phyloP scores from a whole-genome alignment of 2,888 invertebrate species.

The Anticlea derivata region DNA sequence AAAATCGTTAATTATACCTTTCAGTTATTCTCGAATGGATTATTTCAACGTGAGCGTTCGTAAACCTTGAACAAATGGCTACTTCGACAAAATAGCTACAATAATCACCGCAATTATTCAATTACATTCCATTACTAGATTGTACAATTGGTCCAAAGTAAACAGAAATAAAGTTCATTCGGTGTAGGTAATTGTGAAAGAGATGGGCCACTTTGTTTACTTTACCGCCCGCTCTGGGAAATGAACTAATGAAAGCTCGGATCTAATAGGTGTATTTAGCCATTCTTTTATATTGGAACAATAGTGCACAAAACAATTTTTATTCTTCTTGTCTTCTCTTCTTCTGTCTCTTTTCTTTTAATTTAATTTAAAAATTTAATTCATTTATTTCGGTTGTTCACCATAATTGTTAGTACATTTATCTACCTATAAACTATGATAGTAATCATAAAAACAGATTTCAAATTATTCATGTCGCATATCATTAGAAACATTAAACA shows the following conservation, averaged over 20 bases:
- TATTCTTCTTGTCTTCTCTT: too few relatives aligned
- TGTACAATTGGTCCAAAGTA: constrained; percentile 35
- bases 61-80: not conserved
- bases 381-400: too few relatives aligned
- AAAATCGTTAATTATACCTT: too few relatives aligned
- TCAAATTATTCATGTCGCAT: too few relatives aligned
- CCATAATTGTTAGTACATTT: too few relatives aligned
- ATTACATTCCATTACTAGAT: constrained; percentile 47
- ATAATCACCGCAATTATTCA: constrained; percentile 31
- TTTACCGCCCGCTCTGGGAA: constrained; percentile 23
- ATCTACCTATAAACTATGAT: too few relatives aligned
- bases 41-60: not conserved
- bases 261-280: constrained; percentile 1
- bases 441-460: too few relatives aligned
- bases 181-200: constrained; percentile 42
- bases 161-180: constrained; percentile 34
- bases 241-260: constrained; percentile 4
- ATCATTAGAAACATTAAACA: too few relatives aligned
- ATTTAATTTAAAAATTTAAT: too few relatives aligned
- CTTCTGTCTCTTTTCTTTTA: too few relatives aligned
- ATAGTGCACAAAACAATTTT: not conserved
- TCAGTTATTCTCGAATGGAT: too few relatives aligned
- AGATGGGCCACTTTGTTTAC: constrained; percentile 35
- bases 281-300: constrained; percentile 15
- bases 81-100: constrained; percentile 1